Percentiles rank a stretch among this genome's conserved stretches.
Conservation (phyloP, 2,888 invertebrate species). For the Chrysotoxum bicinctum region DNA sequence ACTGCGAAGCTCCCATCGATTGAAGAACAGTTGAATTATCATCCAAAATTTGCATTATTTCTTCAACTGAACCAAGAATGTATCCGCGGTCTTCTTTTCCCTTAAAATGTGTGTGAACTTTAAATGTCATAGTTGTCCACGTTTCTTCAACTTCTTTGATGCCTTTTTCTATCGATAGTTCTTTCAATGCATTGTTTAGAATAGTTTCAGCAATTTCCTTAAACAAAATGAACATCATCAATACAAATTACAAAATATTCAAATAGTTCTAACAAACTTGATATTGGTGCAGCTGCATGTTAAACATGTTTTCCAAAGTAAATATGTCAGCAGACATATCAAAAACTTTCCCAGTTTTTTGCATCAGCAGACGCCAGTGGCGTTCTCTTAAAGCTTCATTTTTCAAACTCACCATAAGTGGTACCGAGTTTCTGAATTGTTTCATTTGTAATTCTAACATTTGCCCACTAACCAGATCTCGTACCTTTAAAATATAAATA, state of each 20-base stretch:
- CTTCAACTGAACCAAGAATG: constrained; percentile 90
- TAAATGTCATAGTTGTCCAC: constrained; percentile 87
- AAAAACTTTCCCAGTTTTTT: constrained; percentile 90
- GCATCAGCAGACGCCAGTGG: constrained; percentile 95
- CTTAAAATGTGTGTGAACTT: constrained; percentile 86
- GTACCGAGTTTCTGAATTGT: constrained; percentile 92
- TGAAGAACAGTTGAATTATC: constrained; percentile 95
- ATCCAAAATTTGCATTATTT: constrained; percentile 90
- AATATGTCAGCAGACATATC: constrained; percentile 95
- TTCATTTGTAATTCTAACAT: constrained; percentile 92
- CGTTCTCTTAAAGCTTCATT: constrained; percentile 94
- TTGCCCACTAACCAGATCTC: constrained; percentile 84
- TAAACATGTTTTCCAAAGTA: constrained; percentile 95
- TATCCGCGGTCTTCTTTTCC: constrained; percentile 90
- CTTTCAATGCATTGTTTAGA: constrained; percentile 94
- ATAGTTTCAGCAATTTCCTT: constrained; percentile 90
- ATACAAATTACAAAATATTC: constrained; percentile 10
- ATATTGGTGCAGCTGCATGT: constrained; percentile 94
- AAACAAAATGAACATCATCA: background rate
- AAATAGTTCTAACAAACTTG: constrained; percentile 82
- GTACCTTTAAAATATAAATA: constrained; percentile 75
- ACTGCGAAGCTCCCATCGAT: constrained; percentile 94
- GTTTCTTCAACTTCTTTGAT: constrained; percentile 91
- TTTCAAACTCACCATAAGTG: constrained; percentile 94
- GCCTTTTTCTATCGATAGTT: constrained; percentile 94